phyloP scores from a whole-genome alignment of 2,888 invertebrate genomes.

The Sinhomidia bicolor region DNA sequence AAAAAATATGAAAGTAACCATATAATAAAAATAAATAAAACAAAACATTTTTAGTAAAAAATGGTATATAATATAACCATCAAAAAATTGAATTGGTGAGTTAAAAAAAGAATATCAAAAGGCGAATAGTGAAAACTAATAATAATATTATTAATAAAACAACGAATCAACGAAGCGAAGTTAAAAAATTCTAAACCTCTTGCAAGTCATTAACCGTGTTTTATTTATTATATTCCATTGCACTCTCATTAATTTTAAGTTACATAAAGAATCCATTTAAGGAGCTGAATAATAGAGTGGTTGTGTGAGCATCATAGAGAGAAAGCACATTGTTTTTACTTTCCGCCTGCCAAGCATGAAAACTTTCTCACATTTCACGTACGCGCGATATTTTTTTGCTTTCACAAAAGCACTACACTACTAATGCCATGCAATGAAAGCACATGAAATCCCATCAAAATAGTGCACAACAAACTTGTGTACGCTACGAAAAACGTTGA shows the following conservation, averaged over 20 bases:
- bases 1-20: slow-evolving; percentile 5
- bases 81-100: slow-evolving; percentile 4
- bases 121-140: slow-evolving; percentile 12
- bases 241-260: neutral
- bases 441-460: slow-evolving; percentile 65
- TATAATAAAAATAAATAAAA: slow-evolving; percentile 12
- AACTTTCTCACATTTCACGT: neutral
- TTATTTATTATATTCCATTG: neutral
- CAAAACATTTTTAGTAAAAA: slow-evolving; percentile 2
- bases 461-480: neutral
- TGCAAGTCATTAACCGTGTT: neutral
- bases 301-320: neutral
- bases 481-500: neutral
- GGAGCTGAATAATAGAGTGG: too few relatives aligned
- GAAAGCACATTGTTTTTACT: slow-evolving; percentile 35
- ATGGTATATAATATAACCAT: neutral
- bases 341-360: neutral
- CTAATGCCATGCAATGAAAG: slow-evolving; percentile 48
- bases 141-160: slow-evolving; percentile 10
- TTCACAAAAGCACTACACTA: neutral
- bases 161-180: neutral
- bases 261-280: too few relatives aligned
- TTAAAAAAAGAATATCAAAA: neutral
- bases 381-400: slow-evolving; percentile 8
- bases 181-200: too few relatives aligned